Evolutionary conservation across 2,113 vertebrate genomes (phyloP).

Genomic region (Myiozetetes cayanensis): DNA sequence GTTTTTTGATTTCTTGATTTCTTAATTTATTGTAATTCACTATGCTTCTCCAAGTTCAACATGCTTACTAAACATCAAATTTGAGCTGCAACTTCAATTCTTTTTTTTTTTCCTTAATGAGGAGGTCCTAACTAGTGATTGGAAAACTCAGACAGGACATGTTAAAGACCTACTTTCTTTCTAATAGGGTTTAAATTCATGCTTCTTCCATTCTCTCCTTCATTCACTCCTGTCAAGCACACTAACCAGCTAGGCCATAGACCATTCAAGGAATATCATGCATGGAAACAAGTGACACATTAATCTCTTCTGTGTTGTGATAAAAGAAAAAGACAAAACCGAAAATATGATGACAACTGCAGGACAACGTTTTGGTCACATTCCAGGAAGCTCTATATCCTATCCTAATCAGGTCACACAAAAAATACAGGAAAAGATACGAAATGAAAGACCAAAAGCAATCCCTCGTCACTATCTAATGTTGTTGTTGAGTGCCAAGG

Average conservation of each 20-base stretch:
- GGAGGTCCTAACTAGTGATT: neutral
- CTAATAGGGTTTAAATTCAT: neutral
- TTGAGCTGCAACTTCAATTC: neutral
- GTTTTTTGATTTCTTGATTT: neutral
- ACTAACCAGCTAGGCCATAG: neutral
- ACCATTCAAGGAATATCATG: neutral
- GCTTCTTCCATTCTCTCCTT: neutral
- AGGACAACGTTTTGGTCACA: neutral
- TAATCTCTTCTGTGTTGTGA: neutral
- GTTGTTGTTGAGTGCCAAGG: neutral
- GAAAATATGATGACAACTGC: neutral
- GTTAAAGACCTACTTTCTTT: neutral
- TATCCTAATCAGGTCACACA: neutral
- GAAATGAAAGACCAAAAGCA: neutral
- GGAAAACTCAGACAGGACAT: neutral
- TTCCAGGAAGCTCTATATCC: neutral
- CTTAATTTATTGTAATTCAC: neutral
- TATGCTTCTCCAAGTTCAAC: neutral
- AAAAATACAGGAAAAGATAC: neutral
- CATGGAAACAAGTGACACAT: neutral
- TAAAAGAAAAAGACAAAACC: neutral
- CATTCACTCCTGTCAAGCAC: neutral
- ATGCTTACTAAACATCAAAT: neutral
- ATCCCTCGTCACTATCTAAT: neutral
- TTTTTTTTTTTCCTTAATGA: neutral